These are phyloP conservation scores for Ormyrus pomaceus DNA, from an alignment of 2,888 invertebrate species.

Conservation along the genomic window DNA sequence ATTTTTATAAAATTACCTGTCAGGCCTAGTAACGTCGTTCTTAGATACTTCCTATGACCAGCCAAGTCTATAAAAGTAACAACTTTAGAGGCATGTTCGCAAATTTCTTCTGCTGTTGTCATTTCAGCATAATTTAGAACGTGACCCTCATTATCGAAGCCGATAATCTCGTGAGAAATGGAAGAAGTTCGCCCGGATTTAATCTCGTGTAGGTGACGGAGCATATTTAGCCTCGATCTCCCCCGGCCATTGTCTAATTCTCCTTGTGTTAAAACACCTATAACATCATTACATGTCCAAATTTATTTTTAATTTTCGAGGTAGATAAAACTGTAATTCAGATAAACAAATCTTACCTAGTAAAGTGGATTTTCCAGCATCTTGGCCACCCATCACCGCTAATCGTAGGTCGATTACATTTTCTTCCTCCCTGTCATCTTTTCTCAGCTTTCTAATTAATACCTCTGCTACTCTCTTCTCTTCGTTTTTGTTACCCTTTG, in stretches of 20 bases:
- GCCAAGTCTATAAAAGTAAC: conserved; percentile 97
- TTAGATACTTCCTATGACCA: conserved; percentile 96
- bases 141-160: conserved; percentile 91
- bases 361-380: conserved; percentile 97
- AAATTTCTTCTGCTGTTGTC: conserved; percentile 95
- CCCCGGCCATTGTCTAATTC: conserved; percentile 97
- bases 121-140: conserved; percentile 93
- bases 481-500: conserved; percentile 63
- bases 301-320: not conserved
- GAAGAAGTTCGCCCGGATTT: conserved; percentile 95
- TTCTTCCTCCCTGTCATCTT: conserved; percentile 82
- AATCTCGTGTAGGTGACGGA: conserved; percentile 96
- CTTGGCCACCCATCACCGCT: conserved; percentile 96
- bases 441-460: conserved; percentile 86
- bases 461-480: conserved; percentile 89
- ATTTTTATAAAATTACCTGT: conserved; percentile 78
- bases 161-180: conserved; percentile 96
- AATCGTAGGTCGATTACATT: conserved; percentile 90
- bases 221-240: conserved; percentile 95
- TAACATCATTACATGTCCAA: not conserved
- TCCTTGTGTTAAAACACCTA: conserved; percentile 96
- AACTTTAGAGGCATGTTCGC: conserved; percentile 93
- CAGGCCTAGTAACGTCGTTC: conserved; percentile 95
- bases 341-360: conserved; percentile 74
- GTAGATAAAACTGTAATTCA: too few species aligned